A percentile compares a stretch with the other conserved stretches of the same genome.
Evolutionary conservation across 1,140 invertebrate species (phyloP).

Genomic region (Dendroctonus valens): DNA sequence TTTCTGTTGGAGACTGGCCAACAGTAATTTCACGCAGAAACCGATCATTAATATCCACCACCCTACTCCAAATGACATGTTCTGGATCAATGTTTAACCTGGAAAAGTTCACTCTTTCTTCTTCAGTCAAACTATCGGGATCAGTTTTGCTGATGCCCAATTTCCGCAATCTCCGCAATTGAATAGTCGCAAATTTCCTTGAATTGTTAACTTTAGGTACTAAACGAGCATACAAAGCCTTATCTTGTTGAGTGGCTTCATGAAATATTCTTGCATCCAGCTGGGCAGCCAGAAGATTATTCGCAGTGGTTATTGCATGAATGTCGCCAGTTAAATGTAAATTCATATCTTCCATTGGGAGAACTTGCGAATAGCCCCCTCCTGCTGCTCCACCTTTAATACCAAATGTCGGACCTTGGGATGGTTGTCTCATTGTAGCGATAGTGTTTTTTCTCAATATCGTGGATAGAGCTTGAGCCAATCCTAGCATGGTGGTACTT

Average conservation of each 20-base stretch:
- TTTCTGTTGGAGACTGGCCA: conserved; percentile 93
- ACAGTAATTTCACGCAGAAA: conserved; percentile 95
- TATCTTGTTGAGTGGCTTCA: conserved; percentile 85
- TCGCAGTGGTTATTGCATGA: conserved; percentile 96
- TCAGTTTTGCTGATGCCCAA: conserved; percentile 88
- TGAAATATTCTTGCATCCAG: conserved; percentile 96
- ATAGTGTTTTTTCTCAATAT: conserved; percentile 86
- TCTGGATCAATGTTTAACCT: conserved; percentile 88
- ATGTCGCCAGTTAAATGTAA: conserved; percentile 98
- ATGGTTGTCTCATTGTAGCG: conserved; percentile 94
- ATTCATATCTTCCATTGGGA: conserved; percentile 99
- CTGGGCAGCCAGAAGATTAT: conserved; percentile 94
- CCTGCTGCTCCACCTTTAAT: conserved; percentile 71
- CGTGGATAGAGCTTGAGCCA: conserved; percentile 88
- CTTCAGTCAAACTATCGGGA: conserved; percentile 74
- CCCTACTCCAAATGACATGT: conserved; percentile 93
- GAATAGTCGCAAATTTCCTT: conserved; percentile 79
- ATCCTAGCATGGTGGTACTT: conserved; percentile 91
- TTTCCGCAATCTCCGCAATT: conserved; percentile 75
- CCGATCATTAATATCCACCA: conserved; percentile 95
- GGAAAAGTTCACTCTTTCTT: conserved; percentile 79
- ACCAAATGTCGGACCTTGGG: conserved; percentile 98
- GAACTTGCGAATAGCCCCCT: conserved; percentile 88
- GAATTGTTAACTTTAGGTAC: conserved; percentile 77
- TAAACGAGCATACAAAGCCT: conserved; percentile 82